Conservation (phyloP, 2,113 vertebrate species). For the Prunella fulvescens region DNA sequence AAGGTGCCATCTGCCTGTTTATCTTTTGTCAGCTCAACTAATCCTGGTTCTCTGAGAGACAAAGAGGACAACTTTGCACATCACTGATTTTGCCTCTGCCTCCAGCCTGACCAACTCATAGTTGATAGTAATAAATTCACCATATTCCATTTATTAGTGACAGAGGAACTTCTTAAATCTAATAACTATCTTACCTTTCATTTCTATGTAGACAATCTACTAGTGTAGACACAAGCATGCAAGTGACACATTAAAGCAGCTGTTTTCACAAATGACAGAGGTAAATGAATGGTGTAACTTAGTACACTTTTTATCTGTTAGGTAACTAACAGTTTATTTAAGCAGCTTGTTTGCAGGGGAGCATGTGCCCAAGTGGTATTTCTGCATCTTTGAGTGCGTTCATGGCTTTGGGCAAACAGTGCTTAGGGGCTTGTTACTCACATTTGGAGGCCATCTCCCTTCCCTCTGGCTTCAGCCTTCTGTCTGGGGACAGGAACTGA, state of each 20-base stretch:
- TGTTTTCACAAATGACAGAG: background rate
- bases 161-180: background rate
- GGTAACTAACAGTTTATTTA: background rate
- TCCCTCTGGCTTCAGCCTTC: background rate
- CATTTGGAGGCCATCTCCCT: background rate
- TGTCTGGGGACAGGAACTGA: background rate
- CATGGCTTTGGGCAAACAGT: background rate
- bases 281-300: background rate
- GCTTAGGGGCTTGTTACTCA: background rate
- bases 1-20: conserved; percentile 37
- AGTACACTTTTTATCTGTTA: background rate
- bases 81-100: background rate
- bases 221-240: background rate
- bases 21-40: conserved; percentile 14
- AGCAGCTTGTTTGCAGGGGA: background rate
- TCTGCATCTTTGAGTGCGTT: background rate
- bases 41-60: background rate
- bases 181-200: background rate
- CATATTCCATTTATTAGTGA: background rate
- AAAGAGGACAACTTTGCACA: conserved; percentile 5
- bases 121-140: background rate
- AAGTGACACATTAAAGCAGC: background rate
- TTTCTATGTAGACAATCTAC: background rate
- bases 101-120: background rate
- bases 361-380: background rate